Percentiles rank a stretch among this genome's conserved stretches.
Evolutionary conservation across 2,113 vertebrate genomes (phyloP).

Genomic region (Atractosteus spatula): DNA sequence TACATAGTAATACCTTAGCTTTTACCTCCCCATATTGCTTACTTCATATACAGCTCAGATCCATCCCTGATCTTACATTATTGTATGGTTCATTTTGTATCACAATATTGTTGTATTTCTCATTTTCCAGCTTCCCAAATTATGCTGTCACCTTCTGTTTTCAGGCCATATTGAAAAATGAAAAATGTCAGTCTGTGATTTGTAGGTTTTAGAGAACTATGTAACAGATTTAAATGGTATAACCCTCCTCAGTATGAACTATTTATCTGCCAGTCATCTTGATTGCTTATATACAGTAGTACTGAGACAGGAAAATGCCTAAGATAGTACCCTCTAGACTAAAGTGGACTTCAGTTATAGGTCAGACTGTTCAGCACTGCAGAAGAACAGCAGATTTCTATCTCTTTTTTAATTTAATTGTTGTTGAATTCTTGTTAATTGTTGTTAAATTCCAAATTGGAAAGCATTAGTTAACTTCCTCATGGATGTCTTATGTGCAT

Average conservation of each 20-base stretch:
- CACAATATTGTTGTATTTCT: not conserved
- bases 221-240: too few species aligned
- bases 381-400: not conserved
- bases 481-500: not conserved
- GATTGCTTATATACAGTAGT: not conserved
- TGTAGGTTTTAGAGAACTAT: too few species aligned
- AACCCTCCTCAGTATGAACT: conserved; percentile 17
- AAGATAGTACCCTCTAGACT: too few species aligned
- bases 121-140: conserved; percentile 26
- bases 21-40: not conserved
- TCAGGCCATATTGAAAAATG: conserved; percentile 49
- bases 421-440: conserved; percentile 2
- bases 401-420: conserved; percentile 4
- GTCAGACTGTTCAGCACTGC: not conserved
- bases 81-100: conserved; percentile 9
- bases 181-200: conserved; percentile 29
- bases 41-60: not conserved
- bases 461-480: not conserved
- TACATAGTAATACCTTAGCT: too few species aligned
- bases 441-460: not conserved
- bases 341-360: too few species aligned
- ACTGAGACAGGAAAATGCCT: too few species aligned
- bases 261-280: conserved; percentile 45
- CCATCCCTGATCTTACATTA: not conserved
- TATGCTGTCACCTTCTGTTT: conserved; percentile 50